Evolutionary conservation across 1,140 invertebrate species (phyloP), one percentile per base, ranked within the genome.

Genomic region (Diplogasteroides magnus): DNA sequence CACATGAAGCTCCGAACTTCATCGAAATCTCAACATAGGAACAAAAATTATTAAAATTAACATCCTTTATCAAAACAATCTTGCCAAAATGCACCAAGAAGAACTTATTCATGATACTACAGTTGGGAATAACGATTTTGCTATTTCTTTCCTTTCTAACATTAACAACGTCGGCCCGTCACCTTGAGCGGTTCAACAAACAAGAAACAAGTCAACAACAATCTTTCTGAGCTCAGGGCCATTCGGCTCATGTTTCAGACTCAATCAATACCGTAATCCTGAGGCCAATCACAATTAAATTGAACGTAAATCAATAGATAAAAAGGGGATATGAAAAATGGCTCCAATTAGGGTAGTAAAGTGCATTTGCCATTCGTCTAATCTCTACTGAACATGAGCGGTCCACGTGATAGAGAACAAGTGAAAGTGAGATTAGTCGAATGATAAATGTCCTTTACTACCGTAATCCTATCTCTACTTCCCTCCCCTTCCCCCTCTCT

Each of bases 381-480:
- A n/a, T n/a, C n/a, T n/a, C n/a, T n/a, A n/a, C n/a, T n/a, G n/a
- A n/a, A n/a, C n/a, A n/a, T n/a, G n/a, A n/a, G n/a, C n/a, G n/a
- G n/a, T n/a, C n/a, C n/a, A n/a, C n/a, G n/a, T n/a, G n/a, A n/a
- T n/a, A n/a, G n/a, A n/a, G n/a, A n/a, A n/a, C n/a, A n/a, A n/a
- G n/a, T n/a, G n/a, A n/a, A n/a, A n/a, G n/a, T n/a, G n/a, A n/a
- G n/a, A n/a, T n/a, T n/a, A n/a, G n/a, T n/a, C n/a, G n/a, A n/a
- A 29, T 65, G 63, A 55, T 71, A 58, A 1, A n/a, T n/a, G n/a
- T n/a, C n/a, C n/a, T n/a, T n/a, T n/a, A n/a, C n/a, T n/a, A n/a
- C n/a, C n/a, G n/a, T 61, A 65, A 26, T 58, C 64, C 57, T 29
- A 14, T 3, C 55, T 65, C 31, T 65, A 64, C 62, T 32, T 64